A percentile compares a stretch with the other conserved stretches of the same genome.
Conservation (phyloP, 2,113 vertebrate genomes). For the Collichthys lucidus region DNA sequence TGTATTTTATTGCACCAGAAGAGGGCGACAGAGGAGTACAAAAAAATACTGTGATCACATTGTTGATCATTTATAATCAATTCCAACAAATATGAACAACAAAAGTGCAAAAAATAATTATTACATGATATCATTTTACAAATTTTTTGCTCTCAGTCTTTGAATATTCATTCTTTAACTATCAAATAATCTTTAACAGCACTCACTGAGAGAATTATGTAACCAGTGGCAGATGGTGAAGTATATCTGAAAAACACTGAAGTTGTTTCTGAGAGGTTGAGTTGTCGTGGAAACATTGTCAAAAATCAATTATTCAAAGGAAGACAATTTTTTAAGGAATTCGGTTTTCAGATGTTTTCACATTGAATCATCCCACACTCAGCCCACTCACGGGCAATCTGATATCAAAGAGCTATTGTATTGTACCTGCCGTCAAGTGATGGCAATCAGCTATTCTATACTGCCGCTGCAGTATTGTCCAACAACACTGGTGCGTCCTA, state of each 20-base stretch:
- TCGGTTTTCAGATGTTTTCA: background rate
- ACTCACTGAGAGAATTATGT: background rate
- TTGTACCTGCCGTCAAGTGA: constrained; percentile 4
- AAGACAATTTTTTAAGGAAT: background rate
- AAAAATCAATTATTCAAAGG: background rate
- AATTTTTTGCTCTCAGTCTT: background rate
- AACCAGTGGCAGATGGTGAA: background rate
- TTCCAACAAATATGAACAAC: background rate
- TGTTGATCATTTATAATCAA: background rate
- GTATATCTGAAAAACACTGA: background rate
- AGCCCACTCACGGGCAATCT: background rate
- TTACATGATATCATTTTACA: background rate
- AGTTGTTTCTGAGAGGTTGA: background rate
- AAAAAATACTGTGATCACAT: background rate
- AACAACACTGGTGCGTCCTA: constrained; percentile 13
- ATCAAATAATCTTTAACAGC: background rate
- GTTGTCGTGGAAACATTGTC: background rate
- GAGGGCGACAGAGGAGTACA: constrained; percentile 61
- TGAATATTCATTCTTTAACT: background rate
- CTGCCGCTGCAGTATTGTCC: constrained; percentile 7
- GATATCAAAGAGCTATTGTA: constrained; percentile 4
- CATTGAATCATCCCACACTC: constrained; percentile 7
- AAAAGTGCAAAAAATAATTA: background rate
- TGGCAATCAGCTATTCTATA: constrained; percentile 15
- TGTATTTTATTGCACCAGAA: constrained; percentile 33